A percentile compares a stretch with the other conserved stretches of the same genome.
phyloP scores from a whole-genome alignment of 92 coral and sea anemone species.

The Epizoanthus scotinus region DNA sequence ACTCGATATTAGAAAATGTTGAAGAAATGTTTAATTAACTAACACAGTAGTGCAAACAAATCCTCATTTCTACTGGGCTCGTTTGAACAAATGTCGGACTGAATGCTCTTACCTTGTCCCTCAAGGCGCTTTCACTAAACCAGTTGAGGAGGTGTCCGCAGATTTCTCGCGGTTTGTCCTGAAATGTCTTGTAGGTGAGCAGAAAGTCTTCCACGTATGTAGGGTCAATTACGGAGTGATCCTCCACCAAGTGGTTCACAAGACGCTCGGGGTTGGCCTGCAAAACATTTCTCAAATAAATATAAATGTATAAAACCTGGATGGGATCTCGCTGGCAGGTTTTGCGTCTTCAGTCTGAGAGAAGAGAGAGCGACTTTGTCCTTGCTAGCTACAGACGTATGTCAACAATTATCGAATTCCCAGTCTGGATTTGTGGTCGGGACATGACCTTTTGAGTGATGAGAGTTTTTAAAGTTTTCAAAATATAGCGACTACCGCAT shows the following conservation, averaged over 20 bases:
- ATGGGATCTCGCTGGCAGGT: background rate
- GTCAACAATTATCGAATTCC: slow-evolving; percentile 3
- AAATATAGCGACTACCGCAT: background rate
- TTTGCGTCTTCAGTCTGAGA: background rate
- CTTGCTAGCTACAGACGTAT: background rate
- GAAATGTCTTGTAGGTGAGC: slow-evolving; percentile 87
- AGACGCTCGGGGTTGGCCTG: slow-evolving; percentile 92
- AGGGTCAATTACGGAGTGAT: slow-evolving; percentile 97
- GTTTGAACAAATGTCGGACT: background rate
- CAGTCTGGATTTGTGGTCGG: slow-evolving; percentile 6
- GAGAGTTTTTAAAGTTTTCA: background rate
- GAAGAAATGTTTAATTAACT: background rate
- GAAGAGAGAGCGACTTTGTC: background rate
- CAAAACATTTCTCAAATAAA: background rate
- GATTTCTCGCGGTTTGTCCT: slow-evolving; percentile 81
- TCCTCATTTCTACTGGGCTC: background rate
- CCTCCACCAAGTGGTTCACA: slow-evolving; percentile 85
- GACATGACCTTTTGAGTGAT: slow-evolving; percentile 9
- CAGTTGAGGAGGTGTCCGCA: slow-evolving; percentile 89
- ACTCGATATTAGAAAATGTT: background rate
- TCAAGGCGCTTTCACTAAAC: slow-evolving; percentile 73
- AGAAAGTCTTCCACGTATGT: slow-evolving; percentile 95
- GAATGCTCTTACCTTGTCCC: slow-evolving; percentile 81
- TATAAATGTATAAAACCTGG: too few relatives aligned
- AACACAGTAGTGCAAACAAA: background rate